Evolutionary conservation across 2,113 vertebrate species (phyloP), one percentile per base, ranked within the genome.

Genomic region (Felis chaus): DNA sequence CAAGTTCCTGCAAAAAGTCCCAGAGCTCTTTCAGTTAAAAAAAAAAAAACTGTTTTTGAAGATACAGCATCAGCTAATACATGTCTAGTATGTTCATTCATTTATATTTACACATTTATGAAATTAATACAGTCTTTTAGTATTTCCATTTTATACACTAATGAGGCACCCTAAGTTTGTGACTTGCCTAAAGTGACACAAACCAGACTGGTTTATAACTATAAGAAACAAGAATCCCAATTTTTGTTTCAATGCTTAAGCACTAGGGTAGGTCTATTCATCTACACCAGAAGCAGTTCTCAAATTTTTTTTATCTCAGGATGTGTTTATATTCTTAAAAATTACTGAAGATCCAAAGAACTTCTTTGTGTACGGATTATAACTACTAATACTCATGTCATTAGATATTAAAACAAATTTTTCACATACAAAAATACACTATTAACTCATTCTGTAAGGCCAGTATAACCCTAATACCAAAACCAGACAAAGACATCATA

Each of bases 321-420:
- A 65, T 81, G 9, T 63, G 16, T 66, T 91, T 80, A 53, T 55
- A 71, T 14, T 74, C 55, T 78, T 85, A 94, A 94, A 96, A 96
- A 74, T 66, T 81, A 95, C 29, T 27, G 15, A 80, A 25, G 15
- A 45, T 31, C 31, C 36, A 71, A 94, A 74, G 45, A 74, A 84
- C 23, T n/a, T 90, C 45, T 73, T 14, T 57, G 53, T 94, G 29
- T 85, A 71, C 71, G 29, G 5, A 65, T 69, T 73, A 69, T 15
- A 87, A n/a, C 41, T 87, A 85, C 14, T 74, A 13, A 41, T 27
- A 66, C 13, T n/a, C 85, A 23, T 50, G 31, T 61, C 19, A 92
- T 61, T 39, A 96, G 19, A 92, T 68, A 82, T 18, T 88, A 92
- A 94, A 96, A 68, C 36, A 91, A 91, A 61, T 25, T 66, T 86